These are phyloP conservation scores for Cirrhinus mrigala DNA, from an alignment of 2,797 vertebrate species.

Conservation along the genomic window DNA sequence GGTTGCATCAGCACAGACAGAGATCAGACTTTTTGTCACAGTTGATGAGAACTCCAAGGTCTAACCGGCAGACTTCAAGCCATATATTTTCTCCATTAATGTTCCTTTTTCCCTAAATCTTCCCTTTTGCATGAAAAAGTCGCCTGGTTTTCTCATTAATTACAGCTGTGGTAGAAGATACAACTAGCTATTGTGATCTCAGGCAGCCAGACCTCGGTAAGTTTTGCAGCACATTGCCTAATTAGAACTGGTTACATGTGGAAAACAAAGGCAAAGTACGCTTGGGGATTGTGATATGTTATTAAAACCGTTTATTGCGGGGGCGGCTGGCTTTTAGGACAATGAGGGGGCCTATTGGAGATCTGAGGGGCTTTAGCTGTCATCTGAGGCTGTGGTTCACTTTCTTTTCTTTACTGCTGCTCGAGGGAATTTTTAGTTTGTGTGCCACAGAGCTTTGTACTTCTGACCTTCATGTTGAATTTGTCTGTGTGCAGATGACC, in stretches of 20 bases:
- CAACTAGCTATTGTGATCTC: conserved; percentile 56
- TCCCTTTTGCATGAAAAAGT: conserved; percentile 54
- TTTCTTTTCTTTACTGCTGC: conserved; percentile 45
- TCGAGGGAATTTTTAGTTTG: conserved; percentile 49
- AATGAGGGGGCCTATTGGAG: conserved; percentile 61
- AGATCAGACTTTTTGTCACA: conserved; percentile 29
- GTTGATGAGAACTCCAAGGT: conserved; percentile 35
- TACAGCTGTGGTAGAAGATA: conserved; percentile 59
- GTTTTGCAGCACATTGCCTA: conserved; percentile 60
- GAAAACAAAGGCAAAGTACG: conserved; percentile 61
- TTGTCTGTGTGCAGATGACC: conserved; percentile 51
- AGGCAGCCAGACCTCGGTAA: conserved; percentile 57
- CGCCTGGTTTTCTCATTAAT: conserved; percentile 59
- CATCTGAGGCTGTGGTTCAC: conserved; percentile 47
- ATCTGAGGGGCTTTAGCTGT: conserved; percentile 54
- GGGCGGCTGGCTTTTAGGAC: conserved; percentile 53
- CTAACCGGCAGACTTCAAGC: conserved; percentile 8
- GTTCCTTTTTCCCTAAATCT: conserved; percentile 39
- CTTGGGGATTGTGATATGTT: conserved; percentile 63
- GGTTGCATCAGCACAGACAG: conserved; percentile 34
- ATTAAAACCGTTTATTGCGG: conserved; percentile 72
- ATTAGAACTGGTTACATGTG: conserved; percentile 68
- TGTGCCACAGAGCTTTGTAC: conserved; percentile 25
- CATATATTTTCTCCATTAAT: conserved; percentile 9
- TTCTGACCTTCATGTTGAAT: conserved; percentile 35